phyloP scores from a whole-genome alignment of 2,888 invertebrate genomes.

The Cenopis cana region DNA sequence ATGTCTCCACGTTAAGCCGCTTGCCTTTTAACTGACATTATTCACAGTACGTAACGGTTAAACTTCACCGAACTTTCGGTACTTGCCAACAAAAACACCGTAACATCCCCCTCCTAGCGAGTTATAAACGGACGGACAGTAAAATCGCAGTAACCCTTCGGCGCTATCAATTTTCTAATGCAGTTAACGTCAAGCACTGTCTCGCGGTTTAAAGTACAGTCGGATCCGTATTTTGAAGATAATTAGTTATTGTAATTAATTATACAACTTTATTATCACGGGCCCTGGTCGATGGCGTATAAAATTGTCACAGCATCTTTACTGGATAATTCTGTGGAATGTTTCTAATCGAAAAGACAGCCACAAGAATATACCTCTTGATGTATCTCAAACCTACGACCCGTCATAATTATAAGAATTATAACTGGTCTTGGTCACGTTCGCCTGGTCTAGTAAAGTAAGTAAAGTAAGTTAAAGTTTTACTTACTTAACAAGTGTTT shows the following conservation, averaged over 20 bases:
- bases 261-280: too few relatives aligned
- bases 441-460: too few relatives aligned
- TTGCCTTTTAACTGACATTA: conserved; percentile 36
- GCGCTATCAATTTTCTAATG: conserved; percentile 66
- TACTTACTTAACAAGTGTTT: too few relatives aligned
- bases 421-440: too few relatives aligned
- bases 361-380: too few relatives aligned
- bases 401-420: too few relatives aligned
- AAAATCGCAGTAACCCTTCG: conserved; percentile 62
- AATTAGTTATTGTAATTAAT: not conserved
- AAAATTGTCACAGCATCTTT: too few relatives aligned
- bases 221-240: not conserved
- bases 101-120: conserved; percentile 30
- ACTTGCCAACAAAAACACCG: conserved; percentile 33
- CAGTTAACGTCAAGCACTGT: conserved; percentile 64
- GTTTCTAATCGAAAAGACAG: too few relatives aligned
- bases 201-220: conserved; percentile 48
- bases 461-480: too few relatives aligned
- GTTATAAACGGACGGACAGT: conserved; percentile 51
- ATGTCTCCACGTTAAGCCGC: conserved; percentile 5
- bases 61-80: conserved; percentile 29
- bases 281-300: too few relatives aligned
- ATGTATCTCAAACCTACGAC: too few relatives aligned
- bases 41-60: conserved; percentile 26
- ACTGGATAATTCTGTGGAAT: too few relatives aligned